These are phyloP conservation scores for Rhopalosiphum padi DNA, from an alignment of 1,140 invertebrate species.

Conservation along the genomic window DNA sequence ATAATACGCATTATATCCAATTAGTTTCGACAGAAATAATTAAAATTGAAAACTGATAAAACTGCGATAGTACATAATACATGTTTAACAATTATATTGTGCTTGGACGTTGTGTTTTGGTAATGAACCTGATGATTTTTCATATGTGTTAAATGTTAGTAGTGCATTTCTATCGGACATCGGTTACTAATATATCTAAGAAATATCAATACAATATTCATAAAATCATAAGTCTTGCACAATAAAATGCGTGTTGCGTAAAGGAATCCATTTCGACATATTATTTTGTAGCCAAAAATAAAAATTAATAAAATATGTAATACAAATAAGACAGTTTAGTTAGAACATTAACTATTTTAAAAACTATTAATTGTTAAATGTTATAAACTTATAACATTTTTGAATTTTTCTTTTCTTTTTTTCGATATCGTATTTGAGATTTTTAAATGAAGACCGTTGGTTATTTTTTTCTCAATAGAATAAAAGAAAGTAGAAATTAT, in stretches of 20 bases:
- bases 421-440: too few species aligned
- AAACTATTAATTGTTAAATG: too few species aligned
- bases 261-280: neutral
- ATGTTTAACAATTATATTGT: neutral
- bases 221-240: neutral
- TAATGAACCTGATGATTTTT: conserved; percentile 12
- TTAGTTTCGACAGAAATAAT: neutral
- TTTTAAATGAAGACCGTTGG: too few species aligned
- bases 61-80: neutral
- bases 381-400: too few species aligned
- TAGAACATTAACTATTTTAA: too few species aligned
- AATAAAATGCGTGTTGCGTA: neutral
- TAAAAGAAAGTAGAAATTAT: too few species aligned
- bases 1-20: neutral
- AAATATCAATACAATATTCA: neutral
- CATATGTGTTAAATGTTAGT: neutral
- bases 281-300: neutral
- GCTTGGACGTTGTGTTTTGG: neutral
- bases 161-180: neutral
- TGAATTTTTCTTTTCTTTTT: too few species aligned
- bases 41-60: conserved; percentile 1
- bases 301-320: neutral
- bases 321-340: neutral
- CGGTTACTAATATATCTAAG: neutral
- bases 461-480: too few species aligned